phyloP scores from a whole-genome alignment of 2,113 vertebrate genomes.

The Neolamprologus fasciatus region DNA sequence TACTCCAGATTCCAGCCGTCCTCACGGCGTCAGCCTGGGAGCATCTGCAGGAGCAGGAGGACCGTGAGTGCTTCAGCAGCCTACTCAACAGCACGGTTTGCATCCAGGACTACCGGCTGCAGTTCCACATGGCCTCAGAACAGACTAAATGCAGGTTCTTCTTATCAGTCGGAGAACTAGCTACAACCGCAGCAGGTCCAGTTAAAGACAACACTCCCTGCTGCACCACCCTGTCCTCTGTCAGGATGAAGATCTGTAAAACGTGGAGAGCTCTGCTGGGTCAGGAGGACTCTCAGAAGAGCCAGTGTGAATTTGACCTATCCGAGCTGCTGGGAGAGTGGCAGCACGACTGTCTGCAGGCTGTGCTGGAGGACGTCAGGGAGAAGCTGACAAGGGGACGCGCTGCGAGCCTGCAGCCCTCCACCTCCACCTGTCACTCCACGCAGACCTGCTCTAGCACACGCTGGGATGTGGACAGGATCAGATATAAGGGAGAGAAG shows the following conservation, averaged over 20 bases:
- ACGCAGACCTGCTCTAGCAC: background rate
- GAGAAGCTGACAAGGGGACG: background rate
- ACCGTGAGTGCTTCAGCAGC: constrained; percentile 32
- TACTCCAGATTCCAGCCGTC: constrained; percentile 40
- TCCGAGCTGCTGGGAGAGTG: constrained; percentile 43
- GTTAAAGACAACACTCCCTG: background rate
- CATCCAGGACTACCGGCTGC: constrained; percentile 19
- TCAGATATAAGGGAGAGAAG: background rate
- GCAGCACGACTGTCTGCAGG: constrained; percentile 22
- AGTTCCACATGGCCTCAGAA: constrained; percentile 21
- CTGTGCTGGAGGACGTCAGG: background rate
- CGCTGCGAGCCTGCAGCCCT: background rate
- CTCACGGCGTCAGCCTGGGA: constrained; percentile 48
- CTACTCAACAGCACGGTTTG: constrained; percentile 30
- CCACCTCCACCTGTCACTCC: background rate
- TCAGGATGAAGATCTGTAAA: constrained; percentile 16
- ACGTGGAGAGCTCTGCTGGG: constrained; percentile 14
- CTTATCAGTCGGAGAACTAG: constrained; percentile 22
- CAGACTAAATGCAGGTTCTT: constrained; percentile 29
- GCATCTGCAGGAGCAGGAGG: constrained; percentile 37
- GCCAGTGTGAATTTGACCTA: constrained; percentile 10
- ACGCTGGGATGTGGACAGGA: constrained; percentile 31
- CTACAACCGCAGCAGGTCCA: background rate
- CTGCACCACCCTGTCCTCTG: constrained; percentile 8
- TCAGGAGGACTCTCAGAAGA: background rate